Percentiles rank a stretch among this genome's conserved stretches.
Evolutionary conservation across 2,888 invertebrate genomes (phyloP).

Genomic region (Rotaria sp.): DNA sequence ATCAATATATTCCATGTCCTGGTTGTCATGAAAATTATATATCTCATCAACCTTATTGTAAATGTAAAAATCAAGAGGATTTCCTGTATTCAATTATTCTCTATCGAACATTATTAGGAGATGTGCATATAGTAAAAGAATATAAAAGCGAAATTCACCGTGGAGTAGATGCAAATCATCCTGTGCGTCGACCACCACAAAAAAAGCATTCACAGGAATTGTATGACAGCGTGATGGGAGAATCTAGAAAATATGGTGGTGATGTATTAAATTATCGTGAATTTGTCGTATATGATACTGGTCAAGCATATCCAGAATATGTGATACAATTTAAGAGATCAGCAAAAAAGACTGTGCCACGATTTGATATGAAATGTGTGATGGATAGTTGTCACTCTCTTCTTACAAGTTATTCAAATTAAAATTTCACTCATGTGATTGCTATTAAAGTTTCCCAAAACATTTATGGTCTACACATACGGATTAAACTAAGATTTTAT

Average conservation of each 20-base stretch:
- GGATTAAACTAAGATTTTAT: no score
- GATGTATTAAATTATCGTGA: not conserved
- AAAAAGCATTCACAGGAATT: not conserved
- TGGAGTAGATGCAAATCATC: not conserved
- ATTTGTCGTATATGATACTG: not conserved
- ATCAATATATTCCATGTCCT: conserved; percentile 27
- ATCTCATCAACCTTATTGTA: not conserved
- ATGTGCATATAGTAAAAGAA: not conserved
- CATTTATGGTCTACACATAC: no score
- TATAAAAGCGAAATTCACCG: not conserved
- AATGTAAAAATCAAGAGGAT: not conserved
- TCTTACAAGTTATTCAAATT: not conserved
- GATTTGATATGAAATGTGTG: not conserved
- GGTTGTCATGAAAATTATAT: not conserved
- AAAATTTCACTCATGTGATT: no score
- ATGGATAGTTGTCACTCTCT: not conserved
- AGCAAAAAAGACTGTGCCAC: not conserved
- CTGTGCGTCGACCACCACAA: not conserved
- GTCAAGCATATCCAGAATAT: conserved; percentile 16
- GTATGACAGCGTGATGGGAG: not conserved
- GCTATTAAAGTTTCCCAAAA: no score
- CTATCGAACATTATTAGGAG: not conserved
- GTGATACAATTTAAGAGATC: not conserved
- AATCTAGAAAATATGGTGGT: not conserved
- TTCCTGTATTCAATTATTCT: not conserved